Evolutionary conservation across 2,888 invertebrate genomes (phyloP).

Genomic region (Drosophila quasianomalipes): DNA sequence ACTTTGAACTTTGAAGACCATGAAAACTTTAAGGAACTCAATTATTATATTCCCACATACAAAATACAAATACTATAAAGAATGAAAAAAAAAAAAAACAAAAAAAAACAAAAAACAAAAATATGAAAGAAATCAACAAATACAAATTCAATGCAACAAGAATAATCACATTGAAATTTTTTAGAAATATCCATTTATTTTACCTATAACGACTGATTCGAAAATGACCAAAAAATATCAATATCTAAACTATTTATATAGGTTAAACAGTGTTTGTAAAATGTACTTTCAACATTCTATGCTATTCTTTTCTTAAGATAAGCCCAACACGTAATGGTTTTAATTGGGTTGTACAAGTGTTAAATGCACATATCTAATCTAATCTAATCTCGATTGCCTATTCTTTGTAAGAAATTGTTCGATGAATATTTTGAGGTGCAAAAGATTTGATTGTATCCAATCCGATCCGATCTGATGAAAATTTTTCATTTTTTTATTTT

Average conservation of each 20-base stretch:
- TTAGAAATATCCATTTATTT: neutral
- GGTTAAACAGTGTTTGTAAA: slow-evolving; percentile 1
- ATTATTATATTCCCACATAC: slow-evolving; percentile 16
- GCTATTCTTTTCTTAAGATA: neutral
- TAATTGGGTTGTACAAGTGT: neutral
- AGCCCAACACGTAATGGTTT: neutral
- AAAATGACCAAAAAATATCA: neutral
- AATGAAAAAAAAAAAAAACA: slow-evolving; percentile 9
- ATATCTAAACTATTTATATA: neutral
- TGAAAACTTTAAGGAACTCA: slow-evolving; percentile 30
- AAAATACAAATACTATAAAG: slow-evolving; percentile 13
- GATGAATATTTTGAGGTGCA: neutral
- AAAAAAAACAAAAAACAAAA: slow-evolving; percentile 15
- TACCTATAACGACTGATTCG: neutral
- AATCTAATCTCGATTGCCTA: neutral
- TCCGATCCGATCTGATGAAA: neutral
- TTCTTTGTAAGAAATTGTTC: neutral
- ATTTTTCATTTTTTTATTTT: neutral
- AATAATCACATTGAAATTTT: slow-evolving; percentile 75
- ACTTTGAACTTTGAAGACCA: slow-evolving; percentile 26
- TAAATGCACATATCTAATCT: neutral
- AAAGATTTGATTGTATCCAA: neutral
- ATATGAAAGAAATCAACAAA: slow-evolving; percentile 30
- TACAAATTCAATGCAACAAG: slow-evolving; percentile 80
- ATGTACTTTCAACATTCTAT: neutral